A percentile compares a stretch with the other conserved stretches of the same genome.
These are phyloP conservation scores for Lomographa bimaculata DNA, from an alignment of 2,888 invertebrate species.

Conservation along the genomic window DNA sequence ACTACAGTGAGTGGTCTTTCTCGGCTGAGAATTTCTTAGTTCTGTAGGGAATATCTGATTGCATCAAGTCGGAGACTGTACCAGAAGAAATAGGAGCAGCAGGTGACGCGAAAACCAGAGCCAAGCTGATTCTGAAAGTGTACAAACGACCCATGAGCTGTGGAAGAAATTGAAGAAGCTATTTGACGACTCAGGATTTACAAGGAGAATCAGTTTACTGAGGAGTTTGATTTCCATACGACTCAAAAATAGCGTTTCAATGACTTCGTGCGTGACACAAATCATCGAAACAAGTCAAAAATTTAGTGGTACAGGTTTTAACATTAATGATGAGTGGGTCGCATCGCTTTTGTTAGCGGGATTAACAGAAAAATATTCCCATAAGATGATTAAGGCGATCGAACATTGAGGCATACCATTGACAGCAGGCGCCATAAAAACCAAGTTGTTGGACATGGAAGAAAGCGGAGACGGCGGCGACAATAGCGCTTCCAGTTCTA, in stretches of 20 bases:
- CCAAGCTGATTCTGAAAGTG: conserved; percentile 20
- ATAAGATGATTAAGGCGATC: conserved; percentile 9
- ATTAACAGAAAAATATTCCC: conserved; percentile 22
- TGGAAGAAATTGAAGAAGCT: conserved; percentile 12
- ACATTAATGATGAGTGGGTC: conserved; percentile 35
- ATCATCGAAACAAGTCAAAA: conserved; percentile 32
- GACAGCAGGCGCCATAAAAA: conserved; percentile 31
- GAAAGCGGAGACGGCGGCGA: conserved; percentile 16
- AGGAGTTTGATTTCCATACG: conserved; percentile 23
- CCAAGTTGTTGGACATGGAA: conserved; percentile 29
- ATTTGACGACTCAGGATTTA: conserved; percentile 25
- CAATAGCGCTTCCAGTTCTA: conserved; percentile 15
- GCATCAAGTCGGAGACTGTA: not conserved
- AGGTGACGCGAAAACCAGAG: conserved; percentile 2
- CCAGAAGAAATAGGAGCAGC: not conserved
- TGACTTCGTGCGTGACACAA: conserved; percentile 16
- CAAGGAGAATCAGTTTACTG: conserved; percentile 24
- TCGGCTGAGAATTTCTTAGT: conserved; percentile 26
- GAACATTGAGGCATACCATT: conserved; percentile 19
- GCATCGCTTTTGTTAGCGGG: conserved; percentile 25
- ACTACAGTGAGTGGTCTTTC: conserved; percentile 5
- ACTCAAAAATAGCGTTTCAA: conserved; percentile 13
- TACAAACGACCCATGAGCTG: conserved; percentile 8
- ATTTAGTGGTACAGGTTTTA: conserved; percentile 33
- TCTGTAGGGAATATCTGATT: not conserved